phyloP scores from a whole-genome alignment of 2,888 invertebrate genomes.

The Pollenia griseotomentosa region DNA sequence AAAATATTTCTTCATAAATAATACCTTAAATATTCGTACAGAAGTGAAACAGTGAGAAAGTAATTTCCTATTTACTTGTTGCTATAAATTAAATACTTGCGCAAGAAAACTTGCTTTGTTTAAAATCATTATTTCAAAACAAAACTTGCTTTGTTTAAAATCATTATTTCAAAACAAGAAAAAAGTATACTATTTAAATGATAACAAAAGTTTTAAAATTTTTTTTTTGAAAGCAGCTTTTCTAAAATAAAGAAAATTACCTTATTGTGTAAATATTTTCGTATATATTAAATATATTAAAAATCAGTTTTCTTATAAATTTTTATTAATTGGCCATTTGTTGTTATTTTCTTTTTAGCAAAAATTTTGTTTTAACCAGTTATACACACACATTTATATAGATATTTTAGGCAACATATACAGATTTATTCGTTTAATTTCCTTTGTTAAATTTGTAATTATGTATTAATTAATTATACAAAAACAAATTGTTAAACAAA shows the following conservation, averaged over 20 bases:
- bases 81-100: too few relatives aligned
- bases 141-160: too few relatives aligned
- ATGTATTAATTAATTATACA: conserved; percentile 41
- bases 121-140: neutral
- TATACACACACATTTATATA: conserved; percentile 67
- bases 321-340: conserved; percentile 64
- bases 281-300: conserved; percentile 43
- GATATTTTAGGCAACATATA: conserved; percentile 70
- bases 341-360: conserved; percentile 40
- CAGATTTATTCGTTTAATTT: conserved; percentile 61
- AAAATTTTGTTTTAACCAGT: conserved; percentile 54
- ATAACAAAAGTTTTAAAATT: neutral
- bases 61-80: too few relatives aligned
- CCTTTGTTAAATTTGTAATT: conserved; percentile 33
- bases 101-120: too few relatives aligned
- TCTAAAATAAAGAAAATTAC: conserved; percentile 14
- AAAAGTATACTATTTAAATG: neutral
- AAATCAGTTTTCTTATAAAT: conserved; percentile 48
- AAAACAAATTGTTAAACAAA: conserved; percentile 57
- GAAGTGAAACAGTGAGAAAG: too few relatives aligned
- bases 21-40: too few relatives aligned
- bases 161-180: neutral
- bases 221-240: conserved; percentile 28
- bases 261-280: conserved; percentile 19
- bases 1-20: too few relatives aligned